Percentiles rank a stretch among this genome's conserved stretches.
Evolutionary conservation across 2,888 invertebrate genomes (phyloP).

Genomic region (Hypercompe scribonia): DNA sequence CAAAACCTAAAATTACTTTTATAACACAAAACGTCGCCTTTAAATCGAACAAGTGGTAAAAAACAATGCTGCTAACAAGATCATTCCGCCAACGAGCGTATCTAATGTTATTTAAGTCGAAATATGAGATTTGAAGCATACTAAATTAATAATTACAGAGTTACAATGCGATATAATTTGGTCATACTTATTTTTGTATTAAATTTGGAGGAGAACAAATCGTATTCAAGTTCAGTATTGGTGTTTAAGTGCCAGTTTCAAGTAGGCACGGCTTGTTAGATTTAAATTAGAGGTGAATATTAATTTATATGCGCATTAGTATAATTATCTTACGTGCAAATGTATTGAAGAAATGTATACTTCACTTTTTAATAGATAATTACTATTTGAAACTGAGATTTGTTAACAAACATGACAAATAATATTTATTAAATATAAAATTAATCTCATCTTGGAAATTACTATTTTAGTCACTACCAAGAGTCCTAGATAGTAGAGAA

Average conservation of each 20-base stretch:
- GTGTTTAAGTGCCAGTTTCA: slow-evolving; percentile 44
- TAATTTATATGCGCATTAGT: background rate
- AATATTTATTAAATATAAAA: too few relatives aligned
- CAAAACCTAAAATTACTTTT: slow-evolving; percentile 58
- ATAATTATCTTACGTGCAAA: background rate
- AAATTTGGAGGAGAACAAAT: slow-evolving; percentile 46
- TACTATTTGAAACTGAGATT: too few relatives aligned
- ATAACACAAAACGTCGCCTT: slow-evolving; percentile 66
- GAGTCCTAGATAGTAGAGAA: too few relatives aligned
- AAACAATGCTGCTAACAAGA: slow-evolving; percentile 77
- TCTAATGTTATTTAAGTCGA: slow-evolving; percentile 75
- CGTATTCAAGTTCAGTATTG: slow-evolving; percentile 28
- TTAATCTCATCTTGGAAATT: too few relatives aligned
- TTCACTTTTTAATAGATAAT: background rate
- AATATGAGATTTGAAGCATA: slow-evolving; percentile 81
- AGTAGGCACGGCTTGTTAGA: slow-evolving; percentile 26
- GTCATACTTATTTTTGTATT: slow-evolving; percentile 44
- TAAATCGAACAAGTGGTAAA: slow-evolving; percentile 72
- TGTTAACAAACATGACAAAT: too few relatives aligned
- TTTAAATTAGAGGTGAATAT: slow-evolving; percentile 19
- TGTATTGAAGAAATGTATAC: background rate
- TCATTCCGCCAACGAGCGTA: slow-evolving; percentile 77
- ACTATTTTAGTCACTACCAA: too few relatives aligned
- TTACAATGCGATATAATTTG: slow-evolving; percentile 63
- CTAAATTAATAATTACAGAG: slow-evolving; percentile 80